phyloP scores from a whole-genome alignment of 1,140 invertebrate genomes.

The Centruroides vittatus region DNA sequence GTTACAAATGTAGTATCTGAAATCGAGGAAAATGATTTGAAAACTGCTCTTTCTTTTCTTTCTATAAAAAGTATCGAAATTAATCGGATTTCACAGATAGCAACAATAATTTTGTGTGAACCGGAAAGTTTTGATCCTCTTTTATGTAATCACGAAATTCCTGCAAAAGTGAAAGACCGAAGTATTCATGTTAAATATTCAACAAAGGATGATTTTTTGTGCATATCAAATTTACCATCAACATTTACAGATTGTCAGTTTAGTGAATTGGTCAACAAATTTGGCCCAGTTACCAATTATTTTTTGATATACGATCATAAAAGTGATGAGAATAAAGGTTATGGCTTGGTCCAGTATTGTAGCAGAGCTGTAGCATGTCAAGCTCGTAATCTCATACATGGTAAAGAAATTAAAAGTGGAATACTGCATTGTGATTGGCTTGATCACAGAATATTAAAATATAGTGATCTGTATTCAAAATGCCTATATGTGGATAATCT shows the following conservation, averaged over 20 bases:
- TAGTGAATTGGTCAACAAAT: conserved; percentile 29
- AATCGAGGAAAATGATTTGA: too few relatives aligned
- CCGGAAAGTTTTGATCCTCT: too few relatives aligned
- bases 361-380: conserved; percentile 35
- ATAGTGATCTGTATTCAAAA: conserved; percentile 37
- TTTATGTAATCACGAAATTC: too few relatives aligned
- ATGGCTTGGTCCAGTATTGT: conserved; percentile 43
- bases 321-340: conserved; percentile 42
- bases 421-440: conserved; percentile 40
- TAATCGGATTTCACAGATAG: too few relatives aligned
- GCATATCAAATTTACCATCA: conserved; percentile 37
- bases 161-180: neutral
- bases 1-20: too few relatives aligned
- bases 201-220: conserved; percentile 35
- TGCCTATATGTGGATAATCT: conserved; percentile 39
- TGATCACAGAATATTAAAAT: conserved; percentile 34
- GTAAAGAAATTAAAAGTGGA: conserved; percentile 27
- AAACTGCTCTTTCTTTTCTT: too few relatives aligned
- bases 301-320: conserved; percentile 41
- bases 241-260: conserved; percentile 36
- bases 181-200: neutral
- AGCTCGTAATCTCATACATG: conserved; percentile 36
- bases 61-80: too few relatives aligned
- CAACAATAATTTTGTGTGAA: too few relatives aligned
- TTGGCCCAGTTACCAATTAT: conserved; percentile 34